phyloP scores from a whole-genome alignment of 2,797 vertebrate genomes.

The Smutsia gigantea region DNA sequence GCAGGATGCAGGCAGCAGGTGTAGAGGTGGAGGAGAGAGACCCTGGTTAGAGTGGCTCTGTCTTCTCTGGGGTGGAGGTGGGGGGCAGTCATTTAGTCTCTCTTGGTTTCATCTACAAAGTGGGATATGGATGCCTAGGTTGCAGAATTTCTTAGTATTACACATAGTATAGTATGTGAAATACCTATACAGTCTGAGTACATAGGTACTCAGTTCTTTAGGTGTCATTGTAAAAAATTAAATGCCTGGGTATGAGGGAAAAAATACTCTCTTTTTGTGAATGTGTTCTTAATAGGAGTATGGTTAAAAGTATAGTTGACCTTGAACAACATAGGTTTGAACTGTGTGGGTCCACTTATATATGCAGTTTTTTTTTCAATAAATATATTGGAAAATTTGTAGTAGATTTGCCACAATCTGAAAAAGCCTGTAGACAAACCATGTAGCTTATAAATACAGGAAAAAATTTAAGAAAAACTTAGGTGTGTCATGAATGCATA shows the following conservation, averaged over 20 bases:
- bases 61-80: background rate
- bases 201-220: background rate
- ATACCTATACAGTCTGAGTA: background rate
- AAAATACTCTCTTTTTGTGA: slow-evolving; percentile 55
- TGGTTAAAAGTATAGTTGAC: slow-evolving; percentile 11
- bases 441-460: too few relatives aligned
- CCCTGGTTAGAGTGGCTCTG: background rate
- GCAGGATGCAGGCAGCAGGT: background rate
- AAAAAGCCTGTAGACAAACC: too few relatives aligned
- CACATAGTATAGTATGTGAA: background rate
- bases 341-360: too few relatives aligned
- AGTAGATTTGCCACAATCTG: too few relatives aligned
- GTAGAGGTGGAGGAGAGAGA: background rate
- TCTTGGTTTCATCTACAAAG: background rate
- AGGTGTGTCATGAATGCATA: too few relatives aligned
- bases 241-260: background rate
- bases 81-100: background rate
- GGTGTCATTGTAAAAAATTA: background rate
- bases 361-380: too few relatives aligned
- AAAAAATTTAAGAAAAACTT: too few relatives aligned
- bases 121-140: background rate
- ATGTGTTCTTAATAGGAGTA: slow-evolving; percentile 62
- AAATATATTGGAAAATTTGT: too few relatives aligned
- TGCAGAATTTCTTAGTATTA: background rate
- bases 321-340: too few relatives aligned